Evolutionary conservation across 2,797 vertebrate genomes (phyloP).

Genomic region (Ispidina picta): DNA sequence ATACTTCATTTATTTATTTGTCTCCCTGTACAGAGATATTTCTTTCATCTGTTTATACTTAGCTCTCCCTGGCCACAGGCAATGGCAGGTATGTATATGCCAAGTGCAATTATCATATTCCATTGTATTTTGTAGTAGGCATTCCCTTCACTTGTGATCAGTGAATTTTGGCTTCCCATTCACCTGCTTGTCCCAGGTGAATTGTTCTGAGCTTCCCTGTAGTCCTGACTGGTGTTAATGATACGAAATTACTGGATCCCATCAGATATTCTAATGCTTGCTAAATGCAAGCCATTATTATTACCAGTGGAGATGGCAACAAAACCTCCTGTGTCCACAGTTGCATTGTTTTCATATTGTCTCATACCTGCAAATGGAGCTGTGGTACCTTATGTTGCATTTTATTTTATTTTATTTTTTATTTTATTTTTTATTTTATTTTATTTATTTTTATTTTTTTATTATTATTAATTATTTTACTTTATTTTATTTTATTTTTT

Average conservation of each 20-base stretch:
- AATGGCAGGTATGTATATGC: not conserved
- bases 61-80: not conserved
- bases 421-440: too few relatives aligned
- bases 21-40: not conserved
- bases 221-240: not conserved
- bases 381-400: not conserved
- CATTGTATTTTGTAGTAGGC: not conserved
- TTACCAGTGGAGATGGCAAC: not conserved
- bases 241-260: not conserved
- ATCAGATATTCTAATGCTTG: not conserved
- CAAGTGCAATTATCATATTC: not conserved
- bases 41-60: not conserved
- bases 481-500: too few relatives aligned
- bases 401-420: too few relatives aligned
- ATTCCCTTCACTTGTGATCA: not conserved
- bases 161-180: not conserved
- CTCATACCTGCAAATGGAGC: conserved; percentile 36
- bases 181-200: not conserved
- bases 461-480: too few relatives aligned
- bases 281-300: not conserved
- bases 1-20: conserved; percentile 11
- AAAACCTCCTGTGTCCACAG: not conserved
- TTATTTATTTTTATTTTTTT: too few relatives aligned
- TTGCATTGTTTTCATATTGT: not conserved
- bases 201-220: not conserved